Percentiles rank a stretch among this genome's conserved stretches.
phyloP scores from a whole-genome alignment of 2,888 invertebrate species.

The Synergus gifuensis region DNA sequence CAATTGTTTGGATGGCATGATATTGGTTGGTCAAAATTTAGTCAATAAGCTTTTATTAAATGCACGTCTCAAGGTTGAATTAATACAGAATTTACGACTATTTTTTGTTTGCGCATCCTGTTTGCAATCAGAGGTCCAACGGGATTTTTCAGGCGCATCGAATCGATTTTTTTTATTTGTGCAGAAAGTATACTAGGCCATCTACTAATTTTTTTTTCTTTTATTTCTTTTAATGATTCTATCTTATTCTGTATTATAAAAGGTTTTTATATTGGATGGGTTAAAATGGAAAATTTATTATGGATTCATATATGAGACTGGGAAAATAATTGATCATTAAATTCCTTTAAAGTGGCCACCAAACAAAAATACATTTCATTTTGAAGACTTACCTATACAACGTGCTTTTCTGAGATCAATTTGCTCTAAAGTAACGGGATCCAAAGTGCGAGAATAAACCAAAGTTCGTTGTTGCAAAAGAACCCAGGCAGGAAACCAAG shows the following conservation, averaged over 20 bases:
- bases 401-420: conserved; percentile 90
- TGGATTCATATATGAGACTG: too few relatives aligned
- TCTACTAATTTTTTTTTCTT: background rate
- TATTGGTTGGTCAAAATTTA: conserved; percentile 6
- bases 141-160: background rate
- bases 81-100: conserved; percentile 3
- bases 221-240: background rate
- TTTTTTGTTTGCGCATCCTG: background rate
- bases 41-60: background rate
- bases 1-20: background rate
- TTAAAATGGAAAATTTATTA: background rate
- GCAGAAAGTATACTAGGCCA: background rate
- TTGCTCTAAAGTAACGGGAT: conserved; percentile 80
- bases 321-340: background rate
- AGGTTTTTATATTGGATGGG: background rate
- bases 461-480: conserved; percentile 84
- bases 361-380: background rate
- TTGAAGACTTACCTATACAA: conserved; percentile 82
- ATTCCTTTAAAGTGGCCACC: too few relatives aligned
- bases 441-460: conserved; percentile 80
- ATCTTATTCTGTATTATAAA: background rate
- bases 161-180: background rate
- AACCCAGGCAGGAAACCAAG: conserved; percentile 91
- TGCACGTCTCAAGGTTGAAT: conserved; percentile 15
- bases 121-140: background rate